Conservation (phyloP, 2,888 invertebrate genomes). For the Glaucopsyche alexis region DNA sequence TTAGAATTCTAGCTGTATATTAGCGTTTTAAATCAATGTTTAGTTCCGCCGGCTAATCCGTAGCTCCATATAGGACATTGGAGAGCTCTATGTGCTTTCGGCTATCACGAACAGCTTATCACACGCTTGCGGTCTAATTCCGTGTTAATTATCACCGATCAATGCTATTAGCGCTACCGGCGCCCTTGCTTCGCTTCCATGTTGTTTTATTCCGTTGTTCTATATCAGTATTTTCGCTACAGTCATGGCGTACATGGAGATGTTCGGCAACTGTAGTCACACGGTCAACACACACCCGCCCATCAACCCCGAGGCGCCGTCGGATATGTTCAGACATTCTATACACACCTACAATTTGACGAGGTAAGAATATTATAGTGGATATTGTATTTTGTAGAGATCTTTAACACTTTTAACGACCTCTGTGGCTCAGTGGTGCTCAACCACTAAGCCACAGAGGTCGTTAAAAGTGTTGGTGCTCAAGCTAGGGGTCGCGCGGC, state of each 20-base stretch:
- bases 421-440: too few species aligned
- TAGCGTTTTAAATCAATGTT: neutral
- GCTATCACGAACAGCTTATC: constrained; percentile 46
- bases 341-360: constrained; percentile 87
- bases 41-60: constrained; percentile 31
- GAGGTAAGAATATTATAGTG: constrained; percentile 50
- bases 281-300: constrained; percentile 64
- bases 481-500: too few species aligned
- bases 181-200: constrained; percentile 54
- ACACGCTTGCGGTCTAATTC: constrained; percentile 42
- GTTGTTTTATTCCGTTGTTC: constrained; percentile 31
- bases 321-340: constrained; percentile 92
- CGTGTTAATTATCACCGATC: constrained; percentile 62
- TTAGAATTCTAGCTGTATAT: neutral
- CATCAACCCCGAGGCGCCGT: constrained; percentile 78
- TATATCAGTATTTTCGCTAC: constrained; percentile 45
- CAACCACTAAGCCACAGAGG: too few species aligned
- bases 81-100: constrained; percentile 58
- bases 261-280: constrained; percentile 94
- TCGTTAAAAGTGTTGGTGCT: too few species aligned
- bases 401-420: too few species aligned
- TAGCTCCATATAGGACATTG: constrained; percentile 60
- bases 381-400: too few species aligned
- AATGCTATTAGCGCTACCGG: constrained; percentile 61
- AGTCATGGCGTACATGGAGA: constrained; percentile 98